These are phyloP conservation scores for rat (Rattus norvegicus) DNA, from an alignment of 2,113 vertebrate genomes.

Conservation along the genomic window GRCr8 NC_086029.1:62465001-62465500, in stretches of 20 bases:
- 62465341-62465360: conserved; percentile 50
- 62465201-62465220: conserved; percentile 7
- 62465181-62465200: conserved; percentile 29
- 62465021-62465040: not conserved
- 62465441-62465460: not conserved
- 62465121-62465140: conserved; percentile 4
- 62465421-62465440: not conserved
- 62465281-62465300: conserved; percentile 48
- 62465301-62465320: conserved; percentile 37
- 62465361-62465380: not conserved
- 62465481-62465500: not conserved
- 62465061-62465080: not conserved
- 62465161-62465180: not conserved
- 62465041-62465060: not conserved
- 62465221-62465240: not conserved
- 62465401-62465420: not conserved
- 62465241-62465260: not conserved
- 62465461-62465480: not conserved
- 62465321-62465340: conserved; percentile 9
- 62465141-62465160: not conserved
- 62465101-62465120: not conserved
- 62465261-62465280: conserved; percentile 5
- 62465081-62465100: not conserved
- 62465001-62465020: conserved; percentile 16
- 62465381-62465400: not conserved